Percentiles rank a stretch among this genome's conserved stretches.
Conservation (phyloP, 2,888 invertebrate genomes). For the Meteorus colon region DNA sequence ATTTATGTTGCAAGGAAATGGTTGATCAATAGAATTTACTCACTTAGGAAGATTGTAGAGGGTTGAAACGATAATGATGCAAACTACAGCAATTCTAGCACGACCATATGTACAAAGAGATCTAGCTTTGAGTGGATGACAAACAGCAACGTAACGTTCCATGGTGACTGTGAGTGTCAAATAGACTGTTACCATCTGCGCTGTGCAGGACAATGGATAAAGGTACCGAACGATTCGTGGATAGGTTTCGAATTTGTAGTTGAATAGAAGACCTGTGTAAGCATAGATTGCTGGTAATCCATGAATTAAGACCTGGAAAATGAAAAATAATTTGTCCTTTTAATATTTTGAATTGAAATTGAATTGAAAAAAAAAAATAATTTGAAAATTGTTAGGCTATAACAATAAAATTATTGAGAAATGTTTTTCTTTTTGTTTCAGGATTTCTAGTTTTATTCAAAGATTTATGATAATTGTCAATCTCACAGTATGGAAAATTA, state of each 20-base stretch:
- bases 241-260: constrained; percentile 86
- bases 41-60: constrained; percentile 87
- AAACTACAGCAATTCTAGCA: constrained; percentile 88
- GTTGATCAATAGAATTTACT: constrained; percentile 46
- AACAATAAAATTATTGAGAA: not conserved
- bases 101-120: constrained; percentile 92
- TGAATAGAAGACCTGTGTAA: constrained; percentile 84
- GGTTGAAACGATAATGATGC: constrained; percentile 86
- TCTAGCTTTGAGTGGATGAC: constrained; percentile 90
- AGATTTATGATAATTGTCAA: no score
- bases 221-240: constrained; percentile 87
- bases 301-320: constrained; percentile 79
- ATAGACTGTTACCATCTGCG: constrained; percentile 96
- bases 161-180: constrained; percentile 91
- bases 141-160: constrained; percentile 95
- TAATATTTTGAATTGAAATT: no score
- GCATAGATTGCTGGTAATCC: constrained; percentile 90
- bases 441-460: not conserved
- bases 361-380: no score
- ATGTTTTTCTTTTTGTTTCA: not conserved
- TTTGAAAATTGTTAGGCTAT: not conserved
- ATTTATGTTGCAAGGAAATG: not conserved
- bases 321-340: not conserved
- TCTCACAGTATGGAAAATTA: no score
- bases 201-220: constrained; percentile 89